Evolutionary conservation across 2,113 vertebrate genomes (phyloP), one percentile per base, ranked within the genome.

Genomic region (Chionis minor): DNA sequence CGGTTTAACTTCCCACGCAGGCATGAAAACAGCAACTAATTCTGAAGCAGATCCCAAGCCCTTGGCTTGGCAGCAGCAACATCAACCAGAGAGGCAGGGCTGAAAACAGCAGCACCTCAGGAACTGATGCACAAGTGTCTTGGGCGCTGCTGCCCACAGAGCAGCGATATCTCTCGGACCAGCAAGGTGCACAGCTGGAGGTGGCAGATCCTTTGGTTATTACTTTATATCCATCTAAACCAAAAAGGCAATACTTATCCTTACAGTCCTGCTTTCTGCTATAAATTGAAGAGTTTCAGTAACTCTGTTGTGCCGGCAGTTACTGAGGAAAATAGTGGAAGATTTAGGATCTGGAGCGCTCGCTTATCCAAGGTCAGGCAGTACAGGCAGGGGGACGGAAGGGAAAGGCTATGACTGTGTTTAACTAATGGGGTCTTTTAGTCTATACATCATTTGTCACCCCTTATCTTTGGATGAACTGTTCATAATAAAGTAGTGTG

Each of bases 401-500:
- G 13, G 45, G 17, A 70, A 49, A 65, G 47, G 23, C 18, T 20
- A 58, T 38, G 55, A 24, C 45, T 74, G 13, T 26, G 9, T 84
- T 81, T 86, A 88, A 83, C 58, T 66, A 80, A 33, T 66, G 73
- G 30, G 33, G 12, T 94, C 69, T 92, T 73, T 30, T 45, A 87
- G 67, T 55, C 65, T 92, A 27, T 79, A 47, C 7, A 69, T 79
- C 84, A 87, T 20, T 74, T 94, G 65, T 52, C 56, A 72, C 5
- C 22, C 40, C 20, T 80, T 88, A 66, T 94, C 92, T 96, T 80
- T 72, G 67, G 94, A 95, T 65, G 47, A 96, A 91, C 27, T 44
- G 8, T 35, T 96, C 73, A 54, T 87, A 95, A 91, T 91, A 92
- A 87, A 91, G 66, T 33, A 82, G 77, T 19, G 32, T 62, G 61